Percentiles rank a stretch among this genome's conserved stretches.
Conservation (phyloP, 2,888 invertebrate species). For the Macropis europaea region DNA sequence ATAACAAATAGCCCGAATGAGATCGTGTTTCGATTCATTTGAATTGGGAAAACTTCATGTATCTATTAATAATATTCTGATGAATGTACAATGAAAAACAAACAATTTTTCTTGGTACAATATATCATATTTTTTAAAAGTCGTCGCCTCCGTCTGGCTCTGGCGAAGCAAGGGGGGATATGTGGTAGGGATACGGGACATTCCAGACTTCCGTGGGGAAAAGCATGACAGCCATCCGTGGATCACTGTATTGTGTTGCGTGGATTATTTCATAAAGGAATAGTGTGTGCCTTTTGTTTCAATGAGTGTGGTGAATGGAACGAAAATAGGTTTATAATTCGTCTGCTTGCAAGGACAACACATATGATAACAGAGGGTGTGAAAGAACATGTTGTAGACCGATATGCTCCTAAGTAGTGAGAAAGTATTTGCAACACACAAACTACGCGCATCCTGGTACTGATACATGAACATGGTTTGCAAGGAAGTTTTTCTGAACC, state of each 20-base stretch:
- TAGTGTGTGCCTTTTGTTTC: constrained; percentile 40
- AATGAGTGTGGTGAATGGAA: constrained; percentile 50
- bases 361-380: constrained; percentile 34
- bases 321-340: constrained; percentile 42
- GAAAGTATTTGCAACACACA: constrained; percentile 9
- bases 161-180: too few species aligned
- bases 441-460: neutral
- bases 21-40: too few species aligned
- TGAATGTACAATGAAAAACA: too few species aligned
- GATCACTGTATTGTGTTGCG: neutral
- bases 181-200: too few species aligned
- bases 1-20: too few species aligned
- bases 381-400: constrained; percentile 29
- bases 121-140: too few species aligned
- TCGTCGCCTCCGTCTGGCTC: too few species aligned
- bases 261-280: constrained; percentile 15
- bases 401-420: constrained; percentile 9
- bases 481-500: neutral
- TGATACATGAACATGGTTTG: constrained; percentile 40
- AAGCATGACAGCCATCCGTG: neutral
- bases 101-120: too few species aligned
- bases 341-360: constrained; percentile 47
- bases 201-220: too few species aligned
- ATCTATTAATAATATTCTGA: too few species aligned
- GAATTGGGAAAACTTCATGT: too few species aligned